These are phyloP conservation scores for Rotaria macrura DNA, from an alignment of 2,888 invertebrate genomes.

Conservation along the genomic window DNA sequence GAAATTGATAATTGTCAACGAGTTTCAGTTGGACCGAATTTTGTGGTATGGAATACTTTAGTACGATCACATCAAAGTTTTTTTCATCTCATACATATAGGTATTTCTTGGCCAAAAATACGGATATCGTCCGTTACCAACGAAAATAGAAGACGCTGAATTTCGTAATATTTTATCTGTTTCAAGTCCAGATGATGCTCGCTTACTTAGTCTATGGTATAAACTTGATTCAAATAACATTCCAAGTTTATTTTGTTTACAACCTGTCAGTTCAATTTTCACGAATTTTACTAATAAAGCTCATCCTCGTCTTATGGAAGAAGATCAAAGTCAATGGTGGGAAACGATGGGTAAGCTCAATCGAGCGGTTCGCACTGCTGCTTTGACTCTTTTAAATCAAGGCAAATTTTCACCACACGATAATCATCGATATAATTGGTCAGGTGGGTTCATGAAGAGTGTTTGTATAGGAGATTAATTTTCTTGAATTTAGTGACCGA, in stretches of 20 bases:
- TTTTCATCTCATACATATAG: constrained; percentile 46
- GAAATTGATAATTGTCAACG: constrained; percentile 95
- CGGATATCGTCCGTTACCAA: constrained; percentile 91
- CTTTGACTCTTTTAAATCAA: constrained; percentile 68
- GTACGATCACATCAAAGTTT: too few relatives aligned
- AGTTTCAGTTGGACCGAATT: constrained; percentile 91
- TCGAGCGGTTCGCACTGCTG: constrained; percentile 79
- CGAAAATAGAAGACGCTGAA: constrained; percentile 75
- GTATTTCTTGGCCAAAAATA: constrained; percentile 93
- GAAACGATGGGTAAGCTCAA: constrained; percentile 88
- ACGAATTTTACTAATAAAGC: constrained; percentile 88
- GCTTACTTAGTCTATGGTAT: constrained; percentile 54
- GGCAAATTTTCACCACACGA: constrained; percentile 18
- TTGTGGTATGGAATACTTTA: constrained; percentile 55
- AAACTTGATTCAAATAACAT: constrained; percentile 62
- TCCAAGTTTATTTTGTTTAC: constrained; percentile 67
- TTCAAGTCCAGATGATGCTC: constrained; percentile 23
- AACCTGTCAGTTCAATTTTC: constrained; percentile 72
- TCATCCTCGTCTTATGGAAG: constrained; percentile 85
- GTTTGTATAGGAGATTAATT: background rate
- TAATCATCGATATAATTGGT: constrained; percentile 34
- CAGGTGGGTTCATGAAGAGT: background rate
- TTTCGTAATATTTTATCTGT: constrained; percentile 24
- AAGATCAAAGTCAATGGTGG: constrained; percentile 95
- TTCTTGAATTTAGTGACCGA: constrained; percentile 67